Evolutionary conservation across 2,797 vertebrate species (phyloP).

Genomic region (Poecilia wingei): DNA sequence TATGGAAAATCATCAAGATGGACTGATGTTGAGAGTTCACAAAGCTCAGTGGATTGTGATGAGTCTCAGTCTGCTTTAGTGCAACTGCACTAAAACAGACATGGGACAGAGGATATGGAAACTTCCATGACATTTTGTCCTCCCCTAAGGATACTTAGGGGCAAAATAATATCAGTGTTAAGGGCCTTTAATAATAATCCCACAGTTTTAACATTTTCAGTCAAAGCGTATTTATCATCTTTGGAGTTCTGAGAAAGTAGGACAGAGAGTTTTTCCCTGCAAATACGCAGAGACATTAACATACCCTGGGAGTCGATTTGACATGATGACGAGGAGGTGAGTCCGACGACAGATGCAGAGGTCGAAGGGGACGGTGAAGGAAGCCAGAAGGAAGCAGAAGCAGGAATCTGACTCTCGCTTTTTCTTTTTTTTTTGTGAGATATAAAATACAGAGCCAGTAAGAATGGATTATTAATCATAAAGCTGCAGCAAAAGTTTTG

Average conservation of each 20-base stretch:
- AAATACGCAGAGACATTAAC: constrained; percentile 14
- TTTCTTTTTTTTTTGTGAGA: constrained; percentile 13
- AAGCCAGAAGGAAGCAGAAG: constrained; percentile 11
- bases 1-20: not conserved
- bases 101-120: not conserved
- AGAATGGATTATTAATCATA: constrained; percentile 10
- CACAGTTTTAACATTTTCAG: not conserved
- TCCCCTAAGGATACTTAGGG: not conserved
- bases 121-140: not conserved
- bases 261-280: constrained; percentile 10
- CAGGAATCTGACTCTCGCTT: constrained; percentile 6
- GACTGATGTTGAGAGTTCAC: not conserved
- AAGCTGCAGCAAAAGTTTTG: constrained; percentile 28
- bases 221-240: constrained; percentile 26
- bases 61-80: not conserved
- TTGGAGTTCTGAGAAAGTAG: constrained; percentile 35
- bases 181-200: not conserved
- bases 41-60: not conserved
- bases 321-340: constrained; percentile 25
- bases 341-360: constrained; percentile 23
- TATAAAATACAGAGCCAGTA: constrained; percentile 12
- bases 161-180: not conserved
- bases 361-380: constrained; percentile 6
- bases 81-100: not conserved
- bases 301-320: not conserved